Evolutionary conservation across 2,113 vertebrate genomes (phyloP).

Genomic region (Urocynchramus pylzowi): DNA sequence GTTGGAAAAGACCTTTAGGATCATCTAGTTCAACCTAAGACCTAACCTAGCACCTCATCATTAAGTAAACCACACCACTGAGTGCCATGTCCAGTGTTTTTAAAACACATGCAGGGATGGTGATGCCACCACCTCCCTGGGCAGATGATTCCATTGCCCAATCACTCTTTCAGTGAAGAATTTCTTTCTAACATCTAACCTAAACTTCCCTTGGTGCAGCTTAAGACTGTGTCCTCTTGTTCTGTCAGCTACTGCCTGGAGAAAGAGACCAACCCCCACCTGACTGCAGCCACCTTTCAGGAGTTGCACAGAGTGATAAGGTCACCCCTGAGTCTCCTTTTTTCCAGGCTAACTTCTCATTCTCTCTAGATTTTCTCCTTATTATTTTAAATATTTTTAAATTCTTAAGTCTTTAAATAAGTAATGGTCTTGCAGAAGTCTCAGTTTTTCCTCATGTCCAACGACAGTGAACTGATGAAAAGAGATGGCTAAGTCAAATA

Average conservation of each 20-base stretch:
- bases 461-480: neutral
- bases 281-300: no score
- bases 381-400: neutral
- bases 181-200: neutral
- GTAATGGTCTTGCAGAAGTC: neutral
- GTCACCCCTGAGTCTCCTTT: neutral
- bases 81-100: neutral
- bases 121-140: neutral
- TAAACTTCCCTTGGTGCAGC: neutral
- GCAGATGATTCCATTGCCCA: neutral
- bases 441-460: neutral
- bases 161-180: neutral
- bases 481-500: neutral
- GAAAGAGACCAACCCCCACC: rapidly evolving
- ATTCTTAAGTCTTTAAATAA: neutral
- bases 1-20: neutral
- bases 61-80: neutral
- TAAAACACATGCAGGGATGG: neutral
- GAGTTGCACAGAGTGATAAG: neutral
- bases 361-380: neutral
- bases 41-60: neutral
- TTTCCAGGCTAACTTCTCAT: neutral
- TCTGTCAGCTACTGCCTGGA: neutral
- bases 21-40: neutral
- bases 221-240: rapidly evolving